Evolutionary conservation across 2,888 invertebrate species (phyloP).

Genomic region (Mellilla xanthometata): DNA sequence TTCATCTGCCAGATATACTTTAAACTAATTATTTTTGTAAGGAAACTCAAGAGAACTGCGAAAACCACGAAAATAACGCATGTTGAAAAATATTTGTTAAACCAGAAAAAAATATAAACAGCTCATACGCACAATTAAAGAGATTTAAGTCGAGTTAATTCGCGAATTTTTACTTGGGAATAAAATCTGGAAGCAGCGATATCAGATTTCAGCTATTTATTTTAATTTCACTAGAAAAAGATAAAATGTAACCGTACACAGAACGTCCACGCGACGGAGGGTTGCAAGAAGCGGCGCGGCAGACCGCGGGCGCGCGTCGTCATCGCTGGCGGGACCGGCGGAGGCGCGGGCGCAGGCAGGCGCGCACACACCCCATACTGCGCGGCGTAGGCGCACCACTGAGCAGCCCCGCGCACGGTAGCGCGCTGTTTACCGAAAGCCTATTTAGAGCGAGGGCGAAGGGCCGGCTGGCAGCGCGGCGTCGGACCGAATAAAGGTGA

Average conservation of each 20-base stretch:
- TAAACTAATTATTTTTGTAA: too few relatives aligned
- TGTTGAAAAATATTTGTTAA: too few relatives aligned
- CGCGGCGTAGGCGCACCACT: constrained; percentile 58
- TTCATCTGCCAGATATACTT: too few relatives aligned
- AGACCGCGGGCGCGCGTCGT: constrained; percentile 40
- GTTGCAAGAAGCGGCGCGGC: constrained; percentile 34
- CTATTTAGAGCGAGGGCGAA: constrained; percentile 80
- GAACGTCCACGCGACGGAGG: constrained; percentile 64
- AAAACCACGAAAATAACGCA: too few relatives aligned
- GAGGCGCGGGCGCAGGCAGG: constrained; percentile 38
- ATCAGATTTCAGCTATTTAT: too few relatives aligned
- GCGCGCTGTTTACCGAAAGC: constrained; percentile 79
- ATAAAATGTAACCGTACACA: constrained; percentile 57
- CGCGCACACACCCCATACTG: constrained; percentile 71
- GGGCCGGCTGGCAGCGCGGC: constrained; percentile 73
- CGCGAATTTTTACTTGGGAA: too few relatives aligned
- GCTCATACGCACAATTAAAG: too few relatives aligned
- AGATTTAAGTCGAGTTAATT: too few relatives aligned
- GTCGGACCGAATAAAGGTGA: constrained; percentile 80
- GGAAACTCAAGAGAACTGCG: too few relatives aligned
- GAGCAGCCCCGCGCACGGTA: constrained; percentile 59
- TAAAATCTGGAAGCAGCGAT: too few relatives aligned
- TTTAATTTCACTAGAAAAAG: not conserved
- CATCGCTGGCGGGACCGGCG: constrained; percentile 40
- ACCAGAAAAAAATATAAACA: too few relatives aligned